phyloP scores from a whole-genome alignment of 2,113 vertebrate species.

The Strix uralensis region DNA sequence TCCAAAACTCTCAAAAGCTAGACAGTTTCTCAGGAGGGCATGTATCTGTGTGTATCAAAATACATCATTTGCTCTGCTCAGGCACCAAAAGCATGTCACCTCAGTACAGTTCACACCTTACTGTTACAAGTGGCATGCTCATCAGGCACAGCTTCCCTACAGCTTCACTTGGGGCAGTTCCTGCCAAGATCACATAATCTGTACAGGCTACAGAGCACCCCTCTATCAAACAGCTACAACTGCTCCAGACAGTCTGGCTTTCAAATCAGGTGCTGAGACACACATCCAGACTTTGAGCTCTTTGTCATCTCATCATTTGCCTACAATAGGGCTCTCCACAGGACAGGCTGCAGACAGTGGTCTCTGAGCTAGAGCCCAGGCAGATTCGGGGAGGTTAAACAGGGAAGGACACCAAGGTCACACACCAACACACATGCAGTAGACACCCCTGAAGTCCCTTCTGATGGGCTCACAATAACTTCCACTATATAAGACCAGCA shows the following conservation, averaged over 20 bases:
- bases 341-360: background rate
- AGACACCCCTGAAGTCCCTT: background rate
- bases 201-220: background rate
- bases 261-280: background rate
- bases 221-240: background rate
- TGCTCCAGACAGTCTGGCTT: background rate
- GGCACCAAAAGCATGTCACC: background rate
- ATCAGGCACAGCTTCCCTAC: background rate
- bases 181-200: background rate
- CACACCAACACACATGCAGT: background rate
- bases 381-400: background rate
- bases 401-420: background rate
- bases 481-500: accelerated
- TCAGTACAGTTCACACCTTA: background rate
- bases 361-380: background rate
- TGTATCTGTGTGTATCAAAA: background rate
- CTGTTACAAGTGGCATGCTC: background rate
- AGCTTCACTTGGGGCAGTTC: background rate
- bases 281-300: background rate
- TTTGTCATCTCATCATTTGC: background rate
- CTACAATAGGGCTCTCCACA: background rate
- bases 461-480: background rate
- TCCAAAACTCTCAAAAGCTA: background rate
- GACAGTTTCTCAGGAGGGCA: background rate
- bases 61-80: background rate